Evolutionary conservation across 1,140 invertebrate genomes (phyloP).

Genomic region (Orussus abietinus): DNA sequence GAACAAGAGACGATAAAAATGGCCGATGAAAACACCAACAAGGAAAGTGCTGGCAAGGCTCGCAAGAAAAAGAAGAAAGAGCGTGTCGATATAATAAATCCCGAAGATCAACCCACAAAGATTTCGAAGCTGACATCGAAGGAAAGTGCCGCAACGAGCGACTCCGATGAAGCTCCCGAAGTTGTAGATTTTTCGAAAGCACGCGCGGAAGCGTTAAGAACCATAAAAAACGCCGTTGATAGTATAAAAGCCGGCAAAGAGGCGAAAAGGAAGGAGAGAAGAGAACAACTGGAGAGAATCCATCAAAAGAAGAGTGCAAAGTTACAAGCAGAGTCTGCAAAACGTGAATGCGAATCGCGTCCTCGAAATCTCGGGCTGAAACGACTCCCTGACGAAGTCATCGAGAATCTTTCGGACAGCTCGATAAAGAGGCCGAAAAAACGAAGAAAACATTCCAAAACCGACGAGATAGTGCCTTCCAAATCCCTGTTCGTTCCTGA

Average conservation of each 20-base stretch:
- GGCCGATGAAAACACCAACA: conserved; percentile 38
- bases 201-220: conserved; percentile 3
- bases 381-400: no score
- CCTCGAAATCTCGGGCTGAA: no score
- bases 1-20: conserved; percentile 46
- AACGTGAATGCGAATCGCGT: no score
- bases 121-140: background rate
- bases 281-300: conserved; percentile 16
- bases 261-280: conserved; percentile 11
- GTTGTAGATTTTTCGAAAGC: conserved; percentile 10
- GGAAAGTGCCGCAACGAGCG: background rate
- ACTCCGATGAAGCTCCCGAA: conserved; percentile 9
- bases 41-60: conserved; percentile 49
- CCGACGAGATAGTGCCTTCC: conserved; percentile 15
- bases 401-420: conserved; percentile 26
- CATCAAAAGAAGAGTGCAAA: no score
- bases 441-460: conserved; percentile 9
- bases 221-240: conserved; percentile 5
- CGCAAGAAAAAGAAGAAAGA: conserved; percentile 24
- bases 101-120: background rate
- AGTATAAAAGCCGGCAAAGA: conserved; percentile 10
- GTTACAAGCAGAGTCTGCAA: no score
- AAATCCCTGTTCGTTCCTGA: conserved; percentile 13
- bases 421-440: conserved; percentile 17
- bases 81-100: background rate